Evolutionary conservation across 1,140 invertebrate genomes (phyloP).

Genomic region (Vanessa atalanta): DNA sequence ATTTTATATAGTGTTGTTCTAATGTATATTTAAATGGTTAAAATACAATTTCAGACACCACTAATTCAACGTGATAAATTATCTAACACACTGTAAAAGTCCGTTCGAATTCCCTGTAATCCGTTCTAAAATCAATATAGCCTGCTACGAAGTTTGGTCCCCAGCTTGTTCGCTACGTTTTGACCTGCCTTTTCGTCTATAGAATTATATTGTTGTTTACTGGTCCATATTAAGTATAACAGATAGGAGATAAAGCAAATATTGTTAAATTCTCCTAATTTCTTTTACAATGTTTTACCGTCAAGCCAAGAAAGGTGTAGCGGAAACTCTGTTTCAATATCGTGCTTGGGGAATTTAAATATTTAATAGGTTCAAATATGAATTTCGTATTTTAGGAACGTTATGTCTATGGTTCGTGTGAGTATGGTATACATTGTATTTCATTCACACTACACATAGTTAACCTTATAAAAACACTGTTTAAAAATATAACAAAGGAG

Average conservation of each 20-base stretch:
- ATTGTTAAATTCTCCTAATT: too few species aligned
- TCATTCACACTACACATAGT: too few species aligned
- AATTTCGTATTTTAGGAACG: not conserved
- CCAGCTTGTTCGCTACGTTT: not conserved
- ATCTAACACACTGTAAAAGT: not conserved
- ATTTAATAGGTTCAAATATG: not conserved
- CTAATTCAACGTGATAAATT: not conserved
- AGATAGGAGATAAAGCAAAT: not conserved
- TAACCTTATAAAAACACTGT: too few species aligned
- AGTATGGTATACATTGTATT: not conserved
- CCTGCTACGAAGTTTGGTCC: not conserved
- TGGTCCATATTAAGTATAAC: not conserved
- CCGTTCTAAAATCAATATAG: not conserved
- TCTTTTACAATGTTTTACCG: not conserved
- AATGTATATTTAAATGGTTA: not conserved
- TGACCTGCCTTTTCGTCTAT: not conserved
- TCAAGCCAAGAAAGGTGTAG: not conserved
- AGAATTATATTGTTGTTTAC: not conserved
- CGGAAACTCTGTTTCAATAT: not conserved
- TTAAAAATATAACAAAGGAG: too few species aligned
- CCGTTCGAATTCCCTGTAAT: not conserved
- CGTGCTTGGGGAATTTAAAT: not conserved
- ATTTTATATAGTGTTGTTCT: not conserved
- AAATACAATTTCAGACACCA: not conserved
- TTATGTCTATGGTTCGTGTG: not conserved